These are phyloP conservation scores for Nephrocerus scutellatus DNA, from an alignment of 2,888 invertebrate genomes.

Conservation along the genomic window DNA sequence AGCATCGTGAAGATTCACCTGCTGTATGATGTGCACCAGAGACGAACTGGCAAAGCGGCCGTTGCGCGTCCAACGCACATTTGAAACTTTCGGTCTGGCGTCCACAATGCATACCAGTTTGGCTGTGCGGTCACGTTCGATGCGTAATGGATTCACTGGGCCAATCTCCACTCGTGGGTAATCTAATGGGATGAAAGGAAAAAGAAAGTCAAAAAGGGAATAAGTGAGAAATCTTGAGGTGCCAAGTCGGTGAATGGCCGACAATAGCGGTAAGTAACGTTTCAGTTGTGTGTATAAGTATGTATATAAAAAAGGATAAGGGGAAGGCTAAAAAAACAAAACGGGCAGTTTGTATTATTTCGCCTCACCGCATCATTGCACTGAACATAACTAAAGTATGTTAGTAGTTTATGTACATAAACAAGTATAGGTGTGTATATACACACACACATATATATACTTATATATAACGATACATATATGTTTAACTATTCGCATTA, in stretches of 20 bases:
- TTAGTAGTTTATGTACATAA: neutral
- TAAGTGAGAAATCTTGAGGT: too few species aligned
- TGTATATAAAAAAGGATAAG: too few species aligned
- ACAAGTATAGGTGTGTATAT: neutral
- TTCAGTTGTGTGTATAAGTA: too few species aligned
- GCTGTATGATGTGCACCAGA: conserved; percentile 67
- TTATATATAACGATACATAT: too few species aligned
- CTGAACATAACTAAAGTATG: too few species aligned
- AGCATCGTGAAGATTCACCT: conserved; percentile 76
- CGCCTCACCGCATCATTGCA: too few species aligned
- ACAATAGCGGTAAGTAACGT: neutral
- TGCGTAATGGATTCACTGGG: conserved; percentile 80
- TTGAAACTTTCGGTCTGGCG: conserved; percentile 80
- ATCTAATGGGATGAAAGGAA: conserved; percentile 52
- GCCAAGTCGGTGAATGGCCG: neutral
- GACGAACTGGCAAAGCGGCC: conserved; percentile 76
- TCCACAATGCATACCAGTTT: conserved; percentile 82
- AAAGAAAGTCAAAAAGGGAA: neutral
- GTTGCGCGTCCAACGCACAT: conserved; percentile 79
- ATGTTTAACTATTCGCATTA: conserved; percentile 1
- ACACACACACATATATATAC: neutral
- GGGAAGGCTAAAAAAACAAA: too few species aligned
- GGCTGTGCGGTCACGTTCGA: conserved; percentile 80
- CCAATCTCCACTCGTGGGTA: conserved; percentile 88
- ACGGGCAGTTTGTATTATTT: too few species aligned